Evolutionary conservation across 1,140 invertebrate species (phyloP), one percentile per base, ranked within the genome.

Genomic region (Drosophila novamexicana): DNA sequence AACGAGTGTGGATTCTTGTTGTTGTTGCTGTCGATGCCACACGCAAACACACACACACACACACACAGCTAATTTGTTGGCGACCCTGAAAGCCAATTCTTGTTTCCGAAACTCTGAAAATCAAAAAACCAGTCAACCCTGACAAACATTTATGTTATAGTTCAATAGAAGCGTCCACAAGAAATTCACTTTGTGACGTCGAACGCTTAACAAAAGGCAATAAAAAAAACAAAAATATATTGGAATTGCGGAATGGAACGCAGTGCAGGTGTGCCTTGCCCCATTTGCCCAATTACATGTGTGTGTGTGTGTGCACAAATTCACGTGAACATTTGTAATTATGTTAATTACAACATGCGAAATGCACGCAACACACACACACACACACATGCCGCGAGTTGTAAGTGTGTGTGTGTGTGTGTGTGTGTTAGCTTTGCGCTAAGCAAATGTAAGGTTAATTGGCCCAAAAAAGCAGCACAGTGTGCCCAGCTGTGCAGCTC

Each of bases 71-170:
- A 59, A 61, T 64, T 58, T 50, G 58, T 70, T 59, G 61, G 14
- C 67, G 73, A 71, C 73, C 73, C 54, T 75, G 73, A 75, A 65
- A 54, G 9, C 14, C 68, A 71, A 75, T 75, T 75, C 73, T 75
- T 49, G 73, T 71, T 75, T 75, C 18, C 44, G 6, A 71, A 65
- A 50, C 68, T 37, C 10, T 32, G 47, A 62, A 47, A 47, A 44
- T 22, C 14, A 52, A 36, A 56, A 61, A 52, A 70, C 50, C 16
- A 16, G 39, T 39, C 56, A 70, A 14, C 67, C 67, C 47, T 75
- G 72, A 50, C 42, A 50, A 74, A 62, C 32, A 70, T 62, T 69
- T 44, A 57, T 39, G 22, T 37, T 72, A 36, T 34, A 66, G 63
- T 44, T 72, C 62, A 72, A 66, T 37, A 53, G 16, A 54, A 69